A percentile compares a stretch with the other conserved stretches of the same genome.
phyloP scores from a whole-genome alignment of 2,797 vertebrate species.

The Menidia menidia region DNA sequence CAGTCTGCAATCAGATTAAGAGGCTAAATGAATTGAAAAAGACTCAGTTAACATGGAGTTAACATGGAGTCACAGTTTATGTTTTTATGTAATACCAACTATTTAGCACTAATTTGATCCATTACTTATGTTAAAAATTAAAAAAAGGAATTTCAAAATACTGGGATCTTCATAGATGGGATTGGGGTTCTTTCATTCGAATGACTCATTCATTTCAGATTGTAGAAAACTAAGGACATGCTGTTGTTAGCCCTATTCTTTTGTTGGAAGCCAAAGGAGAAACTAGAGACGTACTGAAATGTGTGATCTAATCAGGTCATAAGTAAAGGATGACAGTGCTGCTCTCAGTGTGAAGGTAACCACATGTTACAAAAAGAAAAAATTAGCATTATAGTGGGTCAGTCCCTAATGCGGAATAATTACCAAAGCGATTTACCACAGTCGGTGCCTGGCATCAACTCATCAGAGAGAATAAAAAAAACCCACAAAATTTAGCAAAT shows the following conservation, averaged over 20 bases:
- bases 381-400: too few species aligned
- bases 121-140: neutral
- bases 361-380: too few species aligned
- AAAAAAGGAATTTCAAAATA: neutral
- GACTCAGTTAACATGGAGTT: neutral
- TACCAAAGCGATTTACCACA: too few species aligned
- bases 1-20: neutral
- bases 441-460: too few species aligned
- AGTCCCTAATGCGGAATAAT: too few species aligned
- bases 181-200: neutral
- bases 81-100: neutral
- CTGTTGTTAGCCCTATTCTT: neutral
- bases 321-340: too few species aligned
- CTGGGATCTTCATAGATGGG: neutral
- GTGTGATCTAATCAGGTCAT: too few species aligned
- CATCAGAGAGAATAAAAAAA: too few species aligned
- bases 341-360: too few species aligned
- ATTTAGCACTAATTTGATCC: neutral
- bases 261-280: too few species aligned
- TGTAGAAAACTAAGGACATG: neutral
- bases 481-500: too few species aligned
- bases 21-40: neutral
- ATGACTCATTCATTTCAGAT: neutral
- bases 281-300: too few species aligned
- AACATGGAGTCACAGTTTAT: neutral